Evolutionary conservation across 2,113 vertebrate genomes (phyloP).

Genomic region (Mohoua ochrocephala): DNA sequence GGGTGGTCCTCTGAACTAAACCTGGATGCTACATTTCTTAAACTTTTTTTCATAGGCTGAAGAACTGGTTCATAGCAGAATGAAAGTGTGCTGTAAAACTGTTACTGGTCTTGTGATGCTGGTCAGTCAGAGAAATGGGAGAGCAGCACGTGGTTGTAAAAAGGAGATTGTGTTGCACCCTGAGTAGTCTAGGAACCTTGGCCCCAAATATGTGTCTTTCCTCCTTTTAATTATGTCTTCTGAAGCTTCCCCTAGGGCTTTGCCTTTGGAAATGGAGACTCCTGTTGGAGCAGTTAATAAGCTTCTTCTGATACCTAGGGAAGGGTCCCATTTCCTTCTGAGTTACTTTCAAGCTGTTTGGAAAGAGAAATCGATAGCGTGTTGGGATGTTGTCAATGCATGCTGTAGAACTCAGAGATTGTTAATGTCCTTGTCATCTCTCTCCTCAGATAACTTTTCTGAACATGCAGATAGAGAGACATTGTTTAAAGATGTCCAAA

Average conservation of each 20-base stretch:
- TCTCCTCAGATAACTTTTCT: constrained; percentile 88
- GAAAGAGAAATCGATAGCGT: constrained; percentile 7
- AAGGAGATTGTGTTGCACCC: background rate
- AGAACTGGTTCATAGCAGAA: background rate
- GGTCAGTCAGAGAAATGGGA: background rate
- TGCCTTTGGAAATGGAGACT: background rate
- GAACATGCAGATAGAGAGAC: constrained; percentile 91
- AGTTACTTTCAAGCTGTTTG: background rate
- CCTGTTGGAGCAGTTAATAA: background rate
- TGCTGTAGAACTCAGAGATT: background rate
- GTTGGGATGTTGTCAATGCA: background rate
- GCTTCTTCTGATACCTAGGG: background rate
- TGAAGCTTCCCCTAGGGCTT: background rate
- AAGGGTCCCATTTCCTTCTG: constrained; percentile 13
- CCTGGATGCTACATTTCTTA: background rate
- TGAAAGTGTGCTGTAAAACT: background rate
- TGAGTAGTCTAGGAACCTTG: background rate
- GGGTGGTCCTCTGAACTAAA: background rate
- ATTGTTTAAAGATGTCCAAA: constrained; percentile 98
- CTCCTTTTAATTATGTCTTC: background rate
- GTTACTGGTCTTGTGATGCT: background rate
- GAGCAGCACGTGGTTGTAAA: background rate
- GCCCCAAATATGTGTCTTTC: background rate
- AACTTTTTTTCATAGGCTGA: background rate
- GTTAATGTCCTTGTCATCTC: constrained; percentile 46